Evolutionary conservation across 2,113 vertebrate species (phyloP).

Genomic region (Catharus bicknelli): DNA sequence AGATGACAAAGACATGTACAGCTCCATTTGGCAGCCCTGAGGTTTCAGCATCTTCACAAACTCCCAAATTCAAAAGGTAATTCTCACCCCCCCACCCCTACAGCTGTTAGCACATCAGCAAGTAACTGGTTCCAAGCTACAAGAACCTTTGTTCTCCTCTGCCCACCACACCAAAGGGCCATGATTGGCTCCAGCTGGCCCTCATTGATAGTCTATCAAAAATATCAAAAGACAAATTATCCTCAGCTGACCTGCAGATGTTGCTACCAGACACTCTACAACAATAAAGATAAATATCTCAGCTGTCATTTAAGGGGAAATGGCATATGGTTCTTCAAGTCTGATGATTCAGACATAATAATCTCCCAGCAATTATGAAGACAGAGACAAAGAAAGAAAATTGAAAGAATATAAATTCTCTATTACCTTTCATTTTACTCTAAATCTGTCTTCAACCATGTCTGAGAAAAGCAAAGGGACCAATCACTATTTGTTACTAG

Average conservation of each 20-base stretch:
- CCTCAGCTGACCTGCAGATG: slow-evolving; percentile 11
- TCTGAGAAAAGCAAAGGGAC: not conserved
- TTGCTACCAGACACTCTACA: not conserved
- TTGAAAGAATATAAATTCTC: not conserved
- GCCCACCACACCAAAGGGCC: not conserved
- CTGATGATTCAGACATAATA: slow-evolving; percentile 11
- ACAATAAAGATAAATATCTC: not conserved
- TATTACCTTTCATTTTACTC: not conserved
- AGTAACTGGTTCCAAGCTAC: not conserved
- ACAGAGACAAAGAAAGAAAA: slow-evolving; percentile 19
- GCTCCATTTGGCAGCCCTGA: not conserved
- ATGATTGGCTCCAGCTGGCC: not conserved
- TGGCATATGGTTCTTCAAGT: not conserved
- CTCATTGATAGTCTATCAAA: not conserved
- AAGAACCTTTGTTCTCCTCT: not conserved
- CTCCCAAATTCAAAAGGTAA: not conserved
- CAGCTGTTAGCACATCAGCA: not conserved
- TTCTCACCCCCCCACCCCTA: not conserved
- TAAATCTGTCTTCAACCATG: not conserved
- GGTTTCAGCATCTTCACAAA: not conserved
- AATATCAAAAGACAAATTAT: not conserved
- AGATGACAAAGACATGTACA: not conserved
- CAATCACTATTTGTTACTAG: not conserved
- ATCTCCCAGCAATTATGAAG: not conserved
- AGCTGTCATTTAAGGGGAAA: not conserved